phyloP scores from a whole-genome alignment of 2,888 invertebrate species.

The Marasmarcha lunaedactyla region DNA sequence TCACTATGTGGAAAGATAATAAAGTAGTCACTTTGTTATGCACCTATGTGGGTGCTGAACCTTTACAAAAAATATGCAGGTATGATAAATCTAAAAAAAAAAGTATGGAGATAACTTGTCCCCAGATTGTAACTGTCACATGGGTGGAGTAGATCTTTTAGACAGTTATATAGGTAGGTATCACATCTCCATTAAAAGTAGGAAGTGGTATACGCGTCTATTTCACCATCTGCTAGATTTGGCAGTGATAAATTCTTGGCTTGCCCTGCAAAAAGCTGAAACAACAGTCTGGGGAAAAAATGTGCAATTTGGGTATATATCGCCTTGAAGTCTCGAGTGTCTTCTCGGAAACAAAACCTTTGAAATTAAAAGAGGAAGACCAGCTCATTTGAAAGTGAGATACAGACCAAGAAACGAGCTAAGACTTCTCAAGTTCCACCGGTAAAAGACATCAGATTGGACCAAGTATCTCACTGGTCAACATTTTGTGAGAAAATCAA shows the following conservation, averaged over 20 bases:
- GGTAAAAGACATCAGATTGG: slow-evolving; percentile 10
- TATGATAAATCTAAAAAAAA: slow-evolving; percentile 1
- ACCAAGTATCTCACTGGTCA: slow-evolving; percentile 10
- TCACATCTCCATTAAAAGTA: slow-evolving; percentile 1
- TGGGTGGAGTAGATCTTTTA: slow-evolving; percentile 6
- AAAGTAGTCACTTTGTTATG: slow-evolving; percentile 7
- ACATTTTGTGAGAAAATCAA: slow-evolving; percentile 7
- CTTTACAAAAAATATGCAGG: neutral
- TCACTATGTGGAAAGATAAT: slow-evolving; percentile 11
- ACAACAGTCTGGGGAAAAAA: slow-evolving; percentile 5
- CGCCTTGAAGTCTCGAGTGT: slow-evolving; percentile 2
- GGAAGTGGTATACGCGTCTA: slow-evolving; percentile 6
- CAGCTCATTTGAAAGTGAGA: slow-evolving; percentile 7
- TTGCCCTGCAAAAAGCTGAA: slow-evolving; percentile 3
- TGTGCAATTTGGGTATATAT: slow-evolving; percentile 4
- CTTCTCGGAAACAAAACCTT: slow-evolving; percentile 3
- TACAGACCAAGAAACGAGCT: slow-evolving; percentile 8
- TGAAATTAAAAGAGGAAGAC: slow-evolving; percentile 6
- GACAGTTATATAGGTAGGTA: slow-evolving; percentile 4
- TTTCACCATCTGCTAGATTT: slow-evolving; percentile 2
- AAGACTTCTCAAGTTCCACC: slow-evolving; percentile 6
- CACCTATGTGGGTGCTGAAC: slow-evolving; percentile 8
- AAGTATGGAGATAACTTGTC: neutral
- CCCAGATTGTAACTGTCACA: slow-evolving; percentile 5
- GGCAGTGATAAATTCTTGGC: slow-evolving; percentile 3